Base-by-base conservation (phyloP, 2,888 invertebrate genomes). In the Pammene aurita region DNA sequence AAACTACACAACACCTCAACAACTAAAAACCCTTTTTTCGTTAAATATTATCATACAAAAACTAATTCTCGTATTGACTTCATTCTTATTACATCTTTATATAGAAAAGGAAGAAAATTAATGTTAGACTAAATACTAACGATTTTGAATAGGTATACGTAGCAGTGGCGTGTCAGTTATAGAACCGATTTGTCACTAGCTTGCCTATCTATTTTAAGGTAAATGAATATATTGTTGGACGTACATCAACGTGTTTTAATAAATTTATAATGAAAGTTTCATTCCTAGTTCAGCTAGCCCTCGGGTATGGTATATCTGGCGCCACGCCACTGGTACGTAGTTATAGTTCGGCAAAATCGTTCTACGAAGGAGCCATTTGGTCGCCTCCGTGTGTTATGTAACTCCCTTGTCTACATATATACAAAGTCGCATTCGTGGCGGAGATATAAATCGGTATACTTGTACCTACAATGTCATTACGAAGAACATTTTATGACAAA, bases 321-420 rank as follows among this genome's bases (percentile, higher is more conserved):
- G 44, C 44, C 44, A 44, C n/a, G 26, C 44, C 44, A 58, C 41
- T 13, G 42, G 18, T 57, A 34, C 10, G 42, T 42, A 9, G 7
- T 38, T 41, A 35, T 11, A 14, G 34, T 35, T 60, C 14, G 11
- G 60, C 7, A 60, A 61, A 16, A 18, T 48, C 14, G 48, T 48
- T 35, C 16, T 6, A n/a, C 48, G 48, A 48, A 11, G 14, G 14
- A 46, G 48, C 13, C 48, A 16, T n/a, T 18, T 18, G 13, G 50
- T 38, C 18, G 46, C 34, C 46, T 13, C 18, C 13, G 35, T n/a
- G 35, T n/a, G 11, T 61, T 50, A 61, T 61, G n/a, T 38, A 62
- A 62, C 48, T 50, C 38, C 46, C 16, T 18, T n/a, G 16, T 62
- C 50, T n/a, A 38, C 38, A 62, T 9, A 13, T 42, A 42, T 42